A percentile compares a stretch with the other conserved stretches of the same genome.
These are phyloP conservation scores for Phainopepla nitens DNA, from an alignment of 2,113 vertebrate species.

Conservation along the genomic window DNA sequence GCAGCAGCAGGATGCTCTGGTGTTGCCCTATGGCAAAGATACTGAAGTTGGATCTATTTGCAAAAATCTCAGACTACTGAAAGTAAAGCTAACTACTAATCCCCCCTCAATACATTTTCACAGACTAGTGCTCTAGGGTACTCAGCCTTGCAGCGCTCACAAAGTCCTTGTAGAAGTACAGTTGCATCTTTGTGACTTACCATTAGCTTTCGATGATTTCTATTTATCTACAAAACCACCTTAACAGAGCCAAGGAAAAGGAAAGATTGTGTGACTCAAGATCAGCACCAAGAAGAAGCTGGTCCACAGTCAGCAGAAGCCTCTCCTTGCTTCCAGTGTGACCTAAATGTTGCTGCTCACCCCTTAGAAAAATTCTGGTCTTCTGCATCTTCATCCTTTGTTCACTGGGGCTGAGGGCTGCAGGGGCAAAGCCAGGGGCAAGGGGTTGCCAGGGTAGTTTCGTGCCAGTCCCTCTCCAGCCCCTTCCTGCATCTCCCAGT, in stretches of 20 bases:
- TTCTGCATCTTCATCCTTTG: background rate
- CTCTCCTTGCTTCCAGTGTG: background rate
- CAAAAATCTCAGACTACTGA: background rate
- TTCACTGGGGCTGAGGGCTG: rapidly evolving
- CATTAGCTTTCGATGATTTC: background rate
- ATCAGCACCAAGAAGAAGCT: background rate
- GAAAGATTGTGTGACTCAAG: background rate
- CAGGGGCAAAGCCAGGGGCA: background rate
- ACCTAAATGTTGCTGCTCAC: background rate
- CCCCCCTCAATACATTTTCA: background rate
- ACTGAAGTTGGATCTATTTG: background rate
- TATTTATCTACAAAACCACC: background rate
- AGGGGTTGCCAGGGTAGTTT: rapidly evolving
- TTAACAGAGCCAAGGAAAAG: background rate
- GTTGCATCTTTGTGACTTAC: background rate
- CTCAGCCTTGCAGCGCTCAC: background rate
- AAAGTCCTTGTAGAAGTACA: background rate
- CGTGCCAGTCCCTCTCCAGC: rapidly evolving
- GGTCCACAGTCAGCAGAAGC: background rate
- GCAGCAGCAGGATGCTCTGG: background rate
- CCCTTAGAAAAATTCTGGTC: background rate
- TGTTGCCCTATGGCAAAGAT: background rate
- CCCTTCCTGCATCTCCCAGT: background rate
- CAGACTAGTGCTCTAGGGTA: background rate
- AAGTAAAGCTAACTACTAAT: background rate